These are phyloP conservation scores for Schizaphis graminum DNA, from an alignment of 2,888 invertebrate species.

Conservation along the genomic window DNA sequence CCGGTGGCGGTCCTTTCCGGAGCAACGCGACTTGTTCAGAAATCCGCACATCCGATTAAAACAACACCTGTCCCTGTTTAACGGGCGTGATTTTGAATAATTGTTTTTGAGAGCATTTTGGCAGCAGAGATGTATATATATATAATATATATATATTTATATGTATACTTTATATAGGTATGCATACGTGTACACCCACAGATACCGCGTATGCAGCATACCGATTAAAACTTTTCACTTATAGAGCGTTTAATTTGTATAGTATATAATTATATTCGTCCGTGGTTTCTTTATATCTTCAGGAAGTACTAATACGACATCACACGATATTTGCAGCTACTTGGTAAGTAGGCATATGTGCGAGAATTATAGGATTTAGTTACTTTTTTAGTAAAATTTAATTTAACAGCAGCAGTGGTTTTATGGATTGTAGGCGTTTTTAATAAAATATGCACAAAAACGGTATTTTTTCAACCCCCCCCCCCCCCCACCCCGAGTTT, in stretches of 20 bases:
- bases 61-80: conserved; percentile 57
- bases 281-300: background rate
- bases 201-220: background rate
- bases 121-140: background rate
- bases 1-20: conserved; percentile 51
- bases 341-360: background rate
- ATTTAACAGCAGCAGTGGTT: background rate
- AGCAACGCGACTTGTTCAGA: conserved; percentile 41
- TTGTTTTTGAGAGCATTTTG: conserved; percentile 45
- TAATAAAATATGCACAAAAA: background rate
- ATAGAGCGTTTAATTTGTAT: background rate
- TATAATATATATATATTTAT: background rate
- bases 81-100: conserved; percentile 62
- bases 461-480: background rate
- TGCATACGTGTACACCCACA: background rate
- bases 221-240: conserved; percentile 47
- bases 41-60: conserved; percentile 55
- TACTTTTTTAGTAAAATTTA: background rate
- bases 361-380: background rate
- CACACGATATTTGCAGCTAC: background rate
- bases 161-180: background rate
- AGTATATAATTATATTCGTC: background rate
- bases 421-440: background rate
- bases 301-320: background rate
- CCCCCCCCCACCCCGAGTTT: background rate